Evolutionary conservation across 2,113 vertebrate species (phyloP), one percentile per base, ranked within the genome.

Genomic region (Notarius quadriscutis): DNA sequence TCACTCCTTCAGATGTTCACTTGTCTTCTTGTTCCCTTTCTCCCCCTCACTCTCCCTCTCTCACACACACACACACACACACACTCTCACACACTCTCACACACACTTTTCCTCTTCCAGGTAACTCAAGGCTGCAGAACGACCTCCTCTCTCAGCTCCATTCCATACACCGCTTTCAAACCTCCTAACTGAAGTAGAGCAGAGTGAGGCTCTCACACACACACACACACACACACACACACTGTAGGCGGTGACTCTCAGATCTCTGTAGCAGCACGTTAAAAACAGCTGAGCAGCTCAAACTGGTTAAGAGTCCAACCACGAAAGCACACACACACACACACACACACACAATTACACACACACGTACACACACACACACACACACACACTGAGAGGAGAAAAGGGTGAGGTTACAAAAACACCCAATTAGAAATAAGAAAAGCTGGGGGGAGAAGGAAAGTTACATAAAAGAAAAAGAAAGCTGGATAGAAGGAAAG

Each of bases 341-440:
- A 77, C 78, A 89, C 85, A 78, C 71, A 85, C 41, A 41, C 41
- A n/a, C n/a, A n/a, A n/a, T n/a, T n/a, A n/a, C n/a, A n/a, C n/a
- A n/a, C n/a, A n/a, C n/a, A n/a, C n/a, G n/a, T n/a, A n/a, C n/a
- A n/a, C n/a, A n/a, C 88, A 89, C 84, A 89, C 58, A 81, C 88
- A 89, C 74, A 77, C 78, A 89, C 85, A 78, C 71, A 85, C 41
- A 41, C 41, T 41, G 41, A 41, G 41, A 41, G 50, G 91, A 89
- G 90, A 90, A 92, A 90, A 88, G 87, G 88, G 87, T 79, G 86
- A 75, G 85, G 89, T 90, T 91, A 83, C 65, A 41, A 83, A 92
- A 93, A 92, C 87, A 89, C 71, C 11, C 78, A 55, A 27, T 53
- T 55, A 89, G 79, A 85, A 81, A 57, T 48, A 77, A 89, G 78